phyloP scores from a whole-genome alignment of 2,888 invertebrate species.

The Carterocephalus palaemon region DNA sequence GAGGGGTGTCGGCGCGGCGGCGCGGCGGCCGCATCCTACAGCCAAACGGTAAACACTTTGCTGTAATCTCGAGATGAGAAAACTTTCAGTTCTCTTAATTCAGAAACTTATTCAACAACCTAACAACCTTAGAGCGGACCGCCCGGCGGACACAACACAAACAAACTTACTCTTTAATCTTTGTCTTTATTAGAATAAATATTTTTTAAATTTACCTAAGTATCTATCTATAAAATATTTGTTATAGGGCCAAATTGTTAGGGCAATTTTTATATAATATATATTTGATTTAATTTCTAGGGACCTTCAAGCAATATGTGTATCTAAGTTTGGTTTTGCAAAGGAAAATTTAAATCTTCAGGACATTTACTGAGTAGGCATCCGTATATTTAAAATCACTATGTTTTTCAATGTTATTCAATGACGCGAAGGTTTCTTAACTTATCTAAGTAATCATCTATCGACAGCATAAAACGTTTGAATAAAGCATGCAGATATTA shows the following conservation, averaged over 20 bases:
- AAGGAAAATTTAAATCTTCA: too few species aligned
- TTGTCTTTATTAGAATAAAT: slow-evolving; percentile 54
- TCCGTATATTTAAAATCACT: neutral
- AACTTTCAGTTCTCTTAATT: slow-evolving; percentile 81
- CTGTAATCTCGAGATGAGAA: slow-evolving; percentile 81
- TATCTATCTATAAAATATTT: too few species aligned
- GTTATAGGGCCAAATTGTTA: too few species aligned
- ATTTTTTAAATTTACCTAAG: slow-evolving; percentile 37
- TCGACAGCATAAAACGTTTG: slow-evolving; percentile 45
- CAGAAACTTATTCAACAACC: slow-evolving; percentile 80
- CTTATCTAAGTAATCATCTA: slow-evolving; percentile 16
- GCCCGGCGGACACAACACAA: slow-evolving; percentile 65
- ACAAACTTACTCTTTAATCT: slow-evolving; percentile 74
- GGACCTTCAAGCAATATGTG: too few species aligned
- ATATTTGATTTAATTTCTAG: too few species aligned
- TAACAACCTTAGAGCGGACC: slow-evolving; percentile 78
- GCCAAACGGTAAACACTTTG: slow-evolving; percentile 80
- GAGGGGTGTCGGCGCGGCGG: slow-evolving; percentile 34
- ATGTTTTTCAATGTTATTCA: neutral
- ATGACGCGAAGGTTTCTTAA: neutral
- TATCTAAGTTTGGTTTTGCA: too few species aligned
- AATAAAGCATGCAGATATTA: slow-evolving; percentile 45
- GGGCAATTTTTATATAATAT: too few species aligned
- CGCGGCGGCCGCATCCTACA: slow-evolving; percentile 67
- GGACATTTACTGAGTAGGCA: too few species aligned